phyloP scores from a whole-genome alignment of 2,888 invertebrate species.

The Invenusta paracnida region DNA sequence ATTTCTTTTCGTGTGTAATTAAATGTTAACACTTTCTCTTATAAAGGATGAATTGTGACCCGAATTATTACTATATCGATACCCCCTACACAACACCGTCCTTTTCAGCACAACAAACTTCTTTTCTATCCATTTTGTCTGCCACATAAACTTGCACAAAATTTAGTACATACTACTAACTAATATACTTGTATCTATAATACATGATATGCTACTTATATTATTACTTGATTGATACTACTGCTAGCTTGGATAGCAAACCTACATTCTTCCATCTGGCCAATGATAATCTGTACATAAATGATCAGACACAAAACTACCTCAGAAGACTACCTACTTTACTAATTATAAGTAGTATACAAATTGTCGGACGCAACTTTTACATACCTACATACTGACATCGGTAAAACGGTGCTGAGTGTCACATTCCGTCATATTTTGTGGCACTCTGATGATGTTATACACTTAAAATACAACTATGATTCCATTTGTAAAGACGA shows the following conservation, averaged over 20 bases:
- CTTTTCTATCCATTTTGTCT: not conserved
- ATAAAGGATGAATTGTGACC: no score
- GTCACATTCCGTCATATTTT: not conserved
- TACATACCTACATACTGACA: no score
- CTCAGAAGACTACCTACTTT: not conserved
- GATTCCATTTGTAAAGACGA: not conserved
- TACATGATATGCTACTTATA: no score
- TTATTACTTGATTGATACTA: no score
- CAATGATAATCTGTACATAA: slow-evolving; percentile 9
- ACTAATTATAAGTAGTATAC: not conserved
- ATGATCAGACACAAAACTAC: not conserved
- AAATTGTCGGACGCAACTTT: no score
- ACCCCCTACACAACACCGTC: no score
- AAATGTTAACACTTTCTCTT: no score
- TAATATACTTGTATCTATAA: not conserved
- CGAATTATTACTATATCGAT: not conserved
- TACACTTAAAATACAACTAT: not conserved
- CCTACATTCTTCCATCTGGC: not conserved
- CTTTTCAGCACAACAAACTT: no score
- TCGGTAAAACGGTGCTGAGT: not conserved
- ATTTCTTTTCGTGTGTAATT: no score
- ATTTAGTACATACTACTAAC: no score
- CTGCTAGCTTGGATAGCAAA: no score
- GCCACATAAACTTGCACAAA: not conserved
- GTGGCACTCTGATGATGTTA: not conserved